A percentile compares a stretch with the other conserved stretches of the same genome.
Conservation (phyloP, 2,797 vertebrate genomes). For the Chelon auratus region DNA sequence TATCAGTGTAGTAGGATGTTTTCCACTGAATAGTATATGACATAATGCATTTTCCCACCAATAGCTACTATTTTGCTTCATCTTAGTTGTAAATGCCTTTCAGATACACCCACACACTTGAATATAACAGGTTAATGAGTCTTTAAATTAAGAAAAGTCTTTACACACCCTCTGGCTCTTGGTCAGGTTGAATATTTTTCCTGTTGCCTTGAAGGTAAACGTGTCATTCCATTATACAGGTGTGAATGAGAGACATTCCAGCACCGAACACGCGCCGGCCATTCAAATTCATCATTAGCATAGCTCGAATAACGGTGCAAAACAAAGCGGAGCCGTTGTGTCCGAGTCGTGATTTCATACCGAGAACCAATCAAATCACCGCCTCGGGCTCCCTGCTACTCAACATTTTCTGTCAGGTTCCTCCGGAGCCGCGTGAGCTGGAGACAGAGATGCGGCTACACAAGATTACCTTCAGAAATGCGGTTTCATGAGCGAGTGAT, state of each 20-base stretch:
- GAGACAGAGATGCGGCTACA: conserved; percentile 46
- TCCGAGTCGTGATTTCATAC: conserved; percentile 40
- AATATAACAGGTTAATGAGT: conserved; percentile 13
- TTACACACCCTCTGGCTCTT: conserved; percentile 15
- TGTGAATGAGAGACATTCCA: no score
- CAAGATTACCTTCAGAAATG: conserved; percentile 51
- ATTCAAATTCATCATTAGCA: conserved; percentile 46
- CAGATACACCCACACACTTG: not conserved
- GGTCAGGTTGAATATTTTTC: conserved; percentile 49
- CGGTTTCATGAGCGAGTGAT: conserved; percentile 61
- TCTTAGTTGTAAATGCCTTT: not conserved
- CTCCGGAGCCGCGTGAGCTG: conserved; percentile 12
- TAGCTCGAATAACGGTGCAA: conserved; percentile 45
- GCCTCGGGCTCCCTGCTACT: conserved; percentile 42
- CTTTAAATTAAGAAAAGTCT: no score
- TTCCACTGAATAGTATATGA: not conserved
- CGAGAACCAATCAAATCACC: conserved; percentile 56
- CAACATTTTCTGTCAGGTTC: conserved; percentile 33
- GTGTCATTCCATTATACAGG: conserved; percentile 12
- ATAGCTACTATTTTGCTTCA: not conserved
- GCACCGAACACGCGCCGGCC: no score
- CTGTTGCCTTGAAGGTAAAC: conserved; percentile 35
- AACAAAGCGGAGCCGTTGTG: conserved; percentile 44
- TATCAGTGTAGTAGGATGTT: not conserved
- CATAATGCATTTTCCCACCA: not conserved